Conservation (phyloP, 2,113 vertebrate species). For the Morphnarchus princeps region DNA sequence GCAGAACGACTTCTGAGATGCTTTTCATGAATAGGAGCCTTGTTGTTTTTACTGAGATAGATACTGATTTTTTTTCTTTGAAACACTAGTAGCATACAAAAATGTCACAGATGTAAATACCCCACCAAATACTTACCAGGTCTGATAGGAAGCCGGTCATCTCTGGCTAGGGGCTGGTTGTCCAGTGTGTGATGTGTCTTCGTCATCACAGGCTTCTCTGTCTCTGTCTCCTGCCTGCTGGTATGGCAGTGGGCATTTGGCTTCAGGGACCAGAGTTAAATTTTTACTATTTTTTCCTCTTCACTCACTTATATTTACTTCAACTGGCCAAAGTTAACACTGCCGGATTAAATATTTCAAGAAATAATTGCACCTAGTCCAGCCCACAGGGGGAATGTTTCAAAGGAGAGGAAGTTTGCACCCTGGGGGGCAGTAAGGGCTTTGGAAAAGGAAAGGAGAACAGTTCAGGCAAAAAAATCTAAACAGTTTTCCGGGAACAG, state of each 20-base stretch:
- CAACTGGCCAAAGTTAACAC: conserved; percentile 11
- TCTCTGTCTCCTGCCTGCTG: neutral
- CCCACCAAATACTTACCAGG: conserved; percentile 14
- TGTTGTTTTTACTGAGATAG: neutral
- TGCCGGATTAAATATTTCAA: conserved; percentile 40
- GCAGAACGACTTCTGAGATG: neutral
- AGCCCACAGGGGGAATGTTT: neutral
- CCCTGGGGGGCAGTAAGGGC: neutral
- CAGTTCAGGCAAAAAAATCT: neutral
- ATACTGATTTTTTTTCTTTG: neutral
- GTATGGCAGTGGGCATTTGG: neutral
- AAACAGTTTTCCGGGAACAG: neutral
- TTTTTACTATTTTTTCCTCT: conserved; percentile 20
- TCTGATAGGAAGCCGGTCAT: conserved; percentile 28
- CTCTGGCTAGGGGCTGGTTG: neutral
- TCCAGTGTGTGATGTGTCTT: neutral
- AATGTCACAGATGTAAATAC: neutral
- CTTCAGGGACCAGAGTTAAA: conserved; percentile 28
- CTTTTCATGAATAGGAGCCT: neutral
- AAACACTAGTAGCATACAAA: neutral
- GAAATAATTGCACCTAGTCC: neutral
- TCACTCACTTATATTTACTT: neutral
- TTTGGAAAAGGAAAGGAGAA: neutral
- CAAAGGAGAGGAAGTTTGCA: neutral
- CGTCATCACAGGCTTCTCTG: neutral